A percentile compares a stretch with the other conserved stretches of the same genome.
phyloP scores from a whole-genome alignment of 2,113 vertebrate species.

The Pteropus alecto region DNA sequence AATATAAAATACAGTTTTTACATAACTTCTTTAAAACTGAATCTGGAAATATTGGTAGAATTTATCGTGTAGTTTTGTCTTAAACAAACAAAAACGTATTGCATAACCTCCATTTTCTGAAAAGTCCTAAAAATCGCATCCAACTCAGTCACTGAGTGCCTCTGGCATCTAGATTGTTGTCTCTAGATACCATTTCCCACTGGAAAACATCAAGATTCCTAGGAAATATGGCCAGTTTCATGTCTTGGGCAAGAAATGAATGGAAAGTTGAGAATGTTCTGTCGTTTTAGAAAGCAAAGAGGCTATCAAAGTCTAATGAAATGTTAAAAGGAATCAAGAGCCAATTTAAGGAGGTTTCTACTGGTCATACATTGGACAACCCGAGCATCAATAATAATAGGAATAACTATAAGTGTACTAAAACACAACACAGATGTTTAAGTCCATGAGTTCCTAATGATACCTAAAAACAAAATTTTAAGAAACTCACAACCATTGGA shows the following conservation, averaged over 20 bases:
- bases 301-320: constrained; percentile 1
- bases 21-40: background rate
- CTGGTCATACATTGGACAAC: constrained; percentile 21
- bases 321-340: constrained; percentile 26
- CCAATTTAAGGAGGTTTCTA: background rate
- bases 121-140: background rate
- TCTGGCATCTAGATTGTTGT: background rate
- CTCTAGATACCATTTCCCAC: background rate
- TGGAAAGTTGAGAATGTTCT: constrained; percentile 24
- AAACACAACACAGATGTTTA: constrained; percentile 35
- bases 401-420: constrained; percentile 23
- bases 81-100: background rate
- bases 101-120: constrained; percentile 11
- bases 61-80: constrained; percentile 22
- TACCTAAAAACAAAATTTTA: background rate
- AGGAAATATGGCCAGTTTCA: background rate
- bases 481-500: constrained; percentile 1
- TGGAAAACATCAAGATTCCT: background rate
- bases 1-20: constrained; percentile 12
- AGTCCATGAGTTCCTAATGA: constrained; percentile 35
- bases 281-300: constrained; percentile 35
- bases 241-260: constrained; percentile 33
- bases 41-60: background rate
- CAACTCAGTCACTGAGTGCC: background rate
- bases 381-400: constrained; percentile 19